Evolutionary conservation across 2,113 vertebrate species (phyloP), one percentile per base, ranked within the genome.

Genomic region (Potamarius usumacintae): DNA sequence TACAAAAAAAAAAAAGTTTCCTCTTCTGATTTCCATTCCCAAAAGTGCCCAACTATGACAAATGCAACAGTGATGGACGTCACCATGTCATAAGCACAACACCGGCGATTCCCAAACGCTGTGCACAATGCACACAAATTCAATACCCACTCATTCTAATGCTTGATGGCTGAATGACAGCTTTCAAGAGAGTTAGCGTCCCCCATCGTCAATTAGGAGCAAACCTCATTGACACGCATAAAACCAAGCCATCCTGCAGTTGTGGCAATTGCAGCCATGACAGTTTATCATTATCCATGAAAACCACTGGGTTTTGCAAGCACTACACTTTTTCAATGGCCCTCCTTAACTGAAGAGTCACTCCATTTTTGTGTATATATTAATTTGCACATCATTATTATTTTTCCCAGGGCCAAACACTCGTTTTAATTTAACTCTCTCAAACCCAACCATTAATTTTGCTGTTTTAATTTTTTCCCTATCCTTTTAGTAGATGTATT

Each of bases 281-380:
- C 94, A 96, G 95, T 93, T 96, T 95, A 91, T 96, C 96, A 96
- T 96, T 97, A 95, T 93, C 93, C 94, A 92, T 95, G 94, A 95
- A 96, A 96, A 95, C 89, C 92, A 76, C 93, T 92, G 83, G 91
- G 94, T 94, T 96, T 96, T 96, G 93, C 89, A 94, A 96, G 95
- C 92, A 90, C 90, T 93, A 94, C 81, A 67, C 86, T 94, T 95
- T 95, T 92, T 91, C 85, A 92, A 91, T 95, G 91, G 94, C 92
- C 92, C 92, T 95, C 94, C 91, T 93, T 88, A 89, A 93, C 90
- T 95, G 91, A 91, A 94, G 94, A 95, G 94, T 93, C 94, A 94
- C 92, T 89, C 88, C 91, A 82, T 92, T 93, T 86, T 69, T 74
- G 86, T 91, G 93, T 92, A 90, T 91, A 94, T 96, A 92, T 93